Percentiles rank a stretch among this genome's conserved stretches.
Conservation (phyloP, 92 coral and sea anemone species). For the Palythoa grandiflora region DNA sequence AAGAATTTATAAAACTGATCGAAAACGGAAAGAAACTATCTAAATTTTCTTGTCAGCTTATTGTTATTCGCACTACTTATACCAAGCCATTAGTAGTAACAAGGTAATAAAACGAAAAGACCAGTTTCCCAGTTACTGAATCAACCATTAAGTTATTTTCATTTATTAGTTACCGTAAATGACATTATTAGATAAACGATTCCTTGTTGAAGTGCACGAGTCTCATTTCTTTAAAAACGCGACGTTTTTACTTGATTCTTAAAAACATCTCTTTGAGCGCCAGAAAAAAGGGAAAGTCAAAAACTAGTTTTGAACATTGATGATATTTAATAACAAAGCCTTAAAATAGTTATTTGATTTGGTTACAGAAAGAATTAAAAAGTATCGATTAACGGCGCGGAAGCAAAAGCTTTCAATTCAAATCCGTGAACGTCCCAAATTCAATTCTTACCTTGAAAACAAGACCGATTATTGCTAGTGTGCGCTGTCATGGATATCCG, state of each 20-base stretch:
- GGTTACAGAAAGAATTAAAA: no score
- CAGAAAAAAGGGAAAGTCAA: background rate
- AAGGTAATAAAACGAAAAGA: background rate
- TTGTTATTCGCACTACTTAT: background rate
- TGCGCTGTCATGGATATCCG: background rate
- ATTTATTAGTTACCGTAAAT: background rate
- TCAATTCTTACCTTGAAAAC: background rate
- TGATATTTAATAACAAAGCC: background rate
- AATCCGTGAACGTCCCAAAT: no score
- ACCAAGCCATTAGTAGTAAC: background rate
- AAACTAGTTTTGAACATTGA: background rate
- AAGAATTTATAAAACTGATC: background rate
- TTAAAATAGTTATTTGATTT: no score
- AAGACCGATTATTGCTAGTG: background rate
- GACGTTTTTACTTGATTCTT: background rate
- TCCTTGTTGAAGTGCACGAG: background rate
- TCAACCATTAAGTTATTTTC: slow-evolving; percentile 27
- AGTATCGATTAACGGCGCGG: no score
- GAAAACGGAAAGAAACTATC: background rate
- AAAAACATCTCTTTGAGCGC: background rate
- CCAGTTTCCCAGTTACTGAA: slow-evolving; percentile 35
- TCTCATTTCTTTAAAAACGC: background rate
- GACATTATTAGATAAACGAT: background rate
- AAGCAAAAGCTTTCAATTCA: no score
- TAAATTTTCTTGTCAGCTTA: slow-evolving; percentile 15